Base-by-base conservation (phyloP, 2,797 vertebrate genomes). In the Coilia nasus region DNA sequence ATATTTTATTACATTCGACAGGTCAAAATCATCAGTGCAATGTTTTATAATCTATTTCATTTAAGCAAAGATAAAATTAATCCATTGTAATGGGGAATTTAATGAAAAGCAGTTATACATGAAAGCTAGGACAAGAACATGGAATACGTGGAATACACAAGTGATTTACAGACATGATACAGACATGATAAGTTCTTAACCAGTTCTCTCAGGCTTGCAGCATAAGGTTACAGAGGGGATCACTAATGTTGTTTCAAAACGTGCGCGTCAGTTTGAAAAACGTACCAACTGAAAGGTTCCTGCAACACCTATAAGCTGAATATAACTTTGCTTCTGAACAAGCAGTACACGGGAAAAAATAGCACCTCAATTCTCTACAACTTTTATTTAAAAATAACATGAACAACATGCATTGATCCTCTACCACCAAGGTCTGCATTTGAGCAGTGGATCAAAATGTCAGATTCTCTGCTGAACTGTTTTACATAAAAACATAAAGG, bases 21-120 rank as follows among this genome's bases (percentile, higher is more conserved):
- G 71, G 35, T 31, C 67, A 35, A 71, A 71, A 35, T 35, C 28
- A 71, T 71, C 25, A 71, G 12, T 31, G 4, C 14, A 17, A 35
- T 35, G 17, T 3, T 71, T 71, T 71, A 35, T 35, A 71, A 71
- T 71, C 28, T 31, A 67, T 67, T 71, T 71, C 1, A 71, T 71
- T 17, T 15, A 41, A 78, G 71, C 71, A 78, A 3, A 0, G 35
- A 41, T 78, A 44, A 78, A 78, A 41, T 44, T 6, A 78, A n/a
- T 15, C 15, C 7, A 5, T 78, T 15, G 31, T 44, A 78, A 44
- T 78, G 71, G 71, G 31, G 6, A 62, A 82, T 62, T 82, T 82
- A 75, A 64, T 56, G 81, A 86, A 86, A 44, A 80, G 41, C 41
- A 31, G 21, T 60, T 83, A 83, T 54, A 71, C 83, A 83, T 31